Conservation (phyloP, 1,140 invertebrate species). For the Caenorhabditis tropicalis region DNA sequence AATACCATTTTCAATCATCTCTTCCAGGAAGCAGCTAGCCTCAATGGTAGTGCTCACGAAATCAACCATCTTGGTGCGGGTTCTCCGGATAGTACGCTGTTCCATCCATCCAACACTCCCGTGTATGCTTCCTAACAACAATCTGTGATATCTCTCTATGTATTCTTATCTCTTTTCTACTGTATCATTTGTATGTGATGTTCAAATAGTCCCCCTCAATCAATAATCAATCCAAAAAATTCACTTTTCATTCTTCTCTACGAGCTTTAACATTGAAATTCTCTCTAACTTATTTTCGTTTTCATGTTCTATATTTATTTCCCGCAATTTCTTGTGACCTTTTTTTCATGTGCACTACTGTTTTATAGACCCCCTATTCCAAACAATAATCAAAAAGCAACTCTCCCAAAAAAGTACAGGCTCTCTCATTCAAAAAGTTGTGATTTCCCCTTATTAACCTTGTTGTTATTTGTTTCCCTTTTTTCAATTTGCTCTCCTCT, state of each 20-base stretch:
- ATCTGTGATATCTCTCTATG: conserved; percentile 23
- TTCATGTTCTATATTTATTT: background rate
- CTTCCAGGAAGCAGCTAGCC: background rate
- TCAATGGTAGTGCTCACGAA: background rate
- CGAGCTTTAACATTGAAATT: conserved; percentile 3
- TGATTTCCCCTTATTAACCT: background rate
- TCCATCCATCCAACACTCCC: conserved; percentile 1
- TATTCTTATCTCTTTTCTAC: background rate
- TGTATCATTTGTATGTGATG: conserved; percentile 28
- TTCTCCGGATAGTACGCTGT: conserved; percentile 21
- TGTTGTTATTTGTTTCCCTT: conserved; percentile 12
- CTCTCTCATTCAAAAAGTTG: background rate
- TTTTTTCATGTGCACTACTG: background rate
- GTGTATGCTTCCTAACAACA: conserved; percentile 29
- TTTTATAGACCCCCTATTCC: background rate
- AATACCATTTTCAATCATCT: background rate
- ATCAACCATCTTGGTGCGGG: conserved; percentile 34
- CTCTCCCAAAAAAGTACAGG: background rate
- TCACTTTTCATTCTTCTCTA: conserved; percentile 11
- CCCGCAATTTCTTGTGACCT: background rate
- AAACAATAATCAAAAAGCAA: background rate
- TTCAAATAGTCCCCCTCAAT: background rate
- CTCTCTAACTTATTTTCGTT: conserved; percentile 24
- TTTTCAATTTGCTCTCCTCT: background rate
- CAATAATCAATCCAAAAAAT: background rate